These are phyloP conservation scores for Takifugu flavidus DNA, from an alignment of 2,113 vertebrate genomes.

Conservation along the genomic window DNA sequence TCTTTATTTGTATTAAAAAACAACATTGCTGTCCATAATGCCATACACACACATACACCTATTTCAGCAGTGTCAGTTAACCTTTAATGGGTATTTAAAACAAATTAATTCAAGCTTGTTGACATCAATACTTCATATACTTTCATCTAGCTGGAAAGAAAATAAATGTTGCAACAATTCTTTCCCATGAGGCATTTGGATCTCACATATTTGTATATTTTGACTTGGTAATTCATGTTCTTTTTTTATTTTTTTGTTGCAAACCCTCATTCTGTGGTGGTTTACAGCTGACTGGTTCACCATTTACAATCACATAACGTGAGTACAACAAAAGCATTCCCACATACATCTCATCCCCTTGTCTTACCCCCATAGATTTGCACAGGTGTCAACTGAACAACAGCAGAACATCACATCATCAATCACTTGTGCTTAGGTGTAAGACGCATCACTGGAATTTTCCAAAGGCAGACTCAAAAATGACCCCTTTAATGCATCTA, in stretches of 20 bases:
- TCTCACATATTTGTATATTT: slow-evolving; percentile 11
- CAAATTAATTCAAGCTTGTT: slow-evolving; percentile 53
- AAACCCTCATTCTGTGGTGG: slow-evolving; percentile 27
- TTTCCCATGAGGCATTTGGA: slow-evolving; percentile 18
- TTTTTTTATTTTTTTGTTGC: slow-evolving; percentile 4
- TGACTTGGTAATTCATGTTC: not conserved
- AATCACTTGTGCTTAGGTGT: slow-evolving; percentile 58
- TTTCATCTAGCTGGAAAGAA: slow-evolving; percentile 32
- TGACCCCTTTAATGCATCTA: slow-evolving; percentile 17
- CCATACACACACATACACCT: slow-evolving; percentile 50
- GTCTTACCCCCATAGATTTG: slow-evolving; percentile 39
- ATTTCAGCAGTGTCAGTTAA: slow-evolving; percentile 25
- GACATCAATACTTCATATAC: slow-evolving; percentile 63
- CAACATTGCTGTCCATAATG: not conserved
- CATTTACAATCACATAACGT: slow-evolving; percentile 58
- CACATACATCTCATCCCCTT: slow-evolving; percentile 42
- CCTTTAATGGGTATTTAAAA: slow-evolving; percentile 55
- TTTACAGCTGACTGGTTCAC: slow-evolving; percentile 42
- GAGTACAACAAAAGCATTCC: slow-evolving; percentile 61
- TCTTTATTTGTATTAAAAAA: not conserved
- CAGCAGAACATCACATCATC: slow-evolving; percentile 54
- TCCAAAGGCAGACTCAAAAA: slow-evolving; percentile 29
- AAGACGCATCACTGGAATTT: slow-evolving; percentile 18
- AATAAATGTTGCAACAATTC: slow-evolving; percentile 20
- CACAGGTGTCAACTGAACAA: slow-evolving; percentile 50